These are phyloP conservation scores for Tachina fera DNA, from an alignment of 2,888 invertebrate genomes.

Conservation along the genomic window DNA sequence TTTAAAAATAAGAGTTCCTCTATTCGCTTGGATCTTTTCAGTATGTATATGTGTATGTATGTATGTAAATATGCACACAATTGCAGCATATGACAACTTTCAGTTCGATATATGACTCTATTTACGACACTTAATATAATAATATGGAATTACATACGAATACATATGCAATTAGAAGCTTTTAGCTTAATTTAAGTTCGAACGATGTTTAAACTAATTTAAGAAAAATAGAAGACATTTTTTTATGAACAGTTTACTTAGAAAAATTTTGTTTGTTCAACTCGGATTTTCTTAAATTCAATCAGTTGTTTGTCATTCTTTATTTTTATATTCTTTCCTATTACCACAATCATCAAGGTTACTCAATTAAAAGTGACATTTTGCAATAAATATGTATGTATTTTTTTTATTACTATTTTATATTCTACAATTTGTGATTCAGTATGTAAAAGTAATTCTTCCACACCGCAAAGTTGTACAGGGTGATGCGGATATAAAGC, in stretches of 20 bases:
- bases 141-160: too few species aligned
- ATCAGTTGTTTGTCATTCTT: slow-evolving; percentile 53
- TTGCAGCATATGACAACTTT: too few species aligned
- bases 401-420: slow-evolving; percentile 18
- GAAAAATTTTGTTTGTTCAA: slow-evolving; percentile 20
- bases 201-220: background rate
- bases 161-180: too few species aligned
- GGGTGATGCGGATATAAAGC: background rate
- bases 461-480: slow-evolving; percentile 40
- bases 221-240: background rate
- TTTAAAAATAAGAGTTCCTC: too few species aligned
- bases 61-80: too few species aligned
- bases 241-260: background rate
- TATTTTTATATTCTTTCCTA: slow-evolving; percentile 56
- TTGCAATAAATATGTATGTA: slow-evolving; percentile 73
- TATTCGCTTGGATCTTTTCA: too few species aligned
- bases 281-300: slow-evolving; percentile 45
- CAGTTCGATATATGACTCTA: too few species aligned
- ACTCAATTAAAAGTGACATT: slow-evolving; percentile 81
- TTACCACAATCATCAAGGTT: slow-evolving; percentile 76
- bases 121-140: too few species aligned
- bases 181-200: too few species aligned
- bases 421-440: slow-evolving; percentile 61
- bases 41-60: too few species aligned
- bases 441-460: slow-evolving; percentile 60